Evolutionary conservation across 2,797 vertebrate species (phyloP).

Genomic region (Argya squamiceps): DNA sequence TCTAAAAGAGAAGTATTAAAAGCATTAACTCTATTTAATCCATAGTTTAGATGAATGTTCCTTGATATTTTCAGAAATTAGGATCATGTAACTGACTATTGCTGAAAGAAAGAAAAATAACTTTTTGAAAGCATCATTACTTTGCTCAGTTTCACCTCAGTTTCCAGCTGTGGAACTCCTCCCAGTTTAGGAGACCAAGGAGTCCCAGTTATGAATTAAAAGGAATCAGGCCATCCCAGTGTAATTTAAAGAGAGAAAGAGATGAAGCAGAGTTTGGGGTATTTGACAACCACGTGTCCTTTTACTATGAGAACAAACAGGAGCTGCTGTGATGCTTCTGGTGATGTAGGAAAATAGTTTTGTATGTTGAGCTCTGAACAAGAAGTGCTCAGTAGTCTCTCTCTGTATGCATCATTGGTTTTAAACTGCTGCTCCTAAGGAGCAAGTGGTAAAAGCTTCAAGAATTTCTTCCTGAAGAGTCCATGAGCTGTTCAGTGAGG

Average conservation of each 20-base stretch:
- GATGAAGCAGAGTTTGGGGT: neutral
- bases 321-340: neutral
- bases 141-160: neutral
- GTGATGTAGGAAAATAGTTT: neutral
- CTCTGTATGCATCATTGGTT: neutral
- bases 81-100: neutral
- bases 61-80: neutral
- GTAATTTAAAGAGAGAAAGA: neutral
- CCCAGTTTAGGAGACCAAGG: neutral
- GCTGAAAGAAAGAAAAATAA: neutral
- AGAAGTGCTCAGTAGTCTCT: neutral
- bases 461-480: neutral
- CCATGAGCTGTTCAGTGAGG: neutral
- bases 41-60: neutral
- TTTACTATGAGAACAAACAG: neutral
- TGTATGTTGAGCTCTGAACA: neutral
- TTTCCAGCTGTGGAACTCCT: neutral
- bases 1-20: neutral
- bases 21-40: neutral
- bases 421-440: neutral
- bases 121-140: neutral
- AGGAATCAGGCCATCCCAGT: neutral
- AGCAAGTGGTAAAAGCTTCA: neutral
- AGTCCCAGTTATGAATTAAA: neutral
- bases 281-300: neutral